phyloP scores from a whole-genome alignment of 2,888 invertebrate species.

The Stenolophus ochropezus region DNA sequence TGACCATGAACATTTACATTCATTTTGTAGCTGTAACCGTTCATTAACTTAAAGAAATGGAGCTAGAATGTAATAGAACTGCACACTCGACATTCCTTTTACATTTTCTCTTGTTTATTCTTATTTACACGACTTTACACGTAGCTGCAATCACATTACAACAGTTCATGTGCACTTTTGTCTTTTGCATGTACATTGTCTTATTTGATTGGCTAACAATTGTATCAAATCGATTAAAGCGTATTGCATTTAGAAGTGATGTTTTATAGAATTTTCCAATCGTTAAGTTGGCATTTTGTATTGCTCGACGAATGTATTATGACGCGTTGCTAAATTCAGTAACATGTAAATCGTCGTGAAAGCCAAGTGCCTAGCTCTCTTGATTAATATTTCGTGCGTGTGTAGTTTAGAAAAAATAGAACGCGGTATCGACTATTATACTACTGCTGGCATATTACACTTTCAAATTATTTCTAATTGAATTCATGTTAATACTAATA shows the following conservation, averaged over 20 bases:
- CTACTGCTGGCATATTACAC: neutral
- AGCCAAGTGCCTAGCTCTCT: neutral
- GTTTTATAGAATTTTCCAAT: conserved; percentile 3
- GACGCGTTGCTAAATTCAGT: conserved; percentile 4
- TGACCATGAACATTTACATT: neutral
- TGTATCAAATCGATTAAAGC: neutral
- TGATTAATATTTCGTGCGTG: neutral
- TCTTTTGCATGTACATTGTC: neutral
- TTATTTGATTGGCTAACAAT: neutral
- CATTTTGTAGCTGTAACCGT: neutral
- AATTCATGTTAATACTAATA: too few relatives aligned
- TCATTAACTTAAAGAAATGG: neutral
- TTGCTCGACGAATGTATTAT: neutral
- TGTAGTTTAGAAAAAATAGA: neutral
- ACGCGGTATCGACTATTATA: neutral
- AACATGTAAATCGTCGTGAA: neutral
- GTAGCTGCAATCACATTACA: neutral
- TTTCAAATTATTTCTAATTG: too few relatives aligned
- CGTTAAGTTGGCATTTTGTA: neutral
- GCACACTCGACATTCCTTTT: neutral
- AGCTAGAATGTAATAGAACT: too few relatives aligned
- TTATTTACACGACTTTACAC: neutral
- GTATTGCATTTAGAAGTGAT: neutral
- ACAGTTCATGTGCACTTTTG: neutral
- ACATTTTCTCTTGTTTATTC: neutral